These are phyloP conservation scores for Syngnathoides biaculeatus DNA, from an alignment of 2,113 vertebrate genomes.

Conservation along the genomic window DNA sequence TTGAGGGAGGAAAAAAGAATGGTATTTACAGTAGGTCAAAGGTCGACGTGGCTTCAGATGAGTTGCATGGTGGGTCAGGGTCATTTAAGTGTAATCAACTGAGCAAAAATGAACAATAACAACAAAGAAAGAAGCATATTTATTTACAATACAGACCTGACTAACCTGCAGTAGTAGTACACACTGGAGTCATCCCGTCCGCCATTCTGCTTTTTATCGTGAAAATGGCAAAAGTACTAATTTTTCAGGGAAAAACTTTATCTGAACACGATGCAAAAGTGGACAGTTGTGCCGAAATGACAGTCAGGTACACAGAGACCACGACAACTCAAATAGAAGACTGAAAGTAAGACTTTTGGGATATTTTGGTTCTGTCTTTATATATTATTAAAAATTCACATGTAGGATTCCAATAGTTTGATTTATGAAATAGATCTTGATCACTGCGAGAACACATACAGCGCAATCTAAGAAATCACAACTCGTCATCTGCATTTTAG, in stretches of 20 bases:
- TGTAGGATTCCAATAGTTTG: too few relatives aligned
- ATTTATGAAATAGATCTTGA: too few relatives aligned
- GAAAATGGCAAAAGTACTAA: slow-evolving; percentile 15
- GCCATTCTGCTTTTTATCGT: slow-evolving; percentile 1
- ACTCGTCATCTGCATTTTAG: too few relatives aligned
- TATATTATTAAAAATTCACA: background rate
- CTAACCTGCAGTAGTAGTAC: slow-evolving; percentile 5
- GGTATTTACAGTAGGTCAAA: background rate
- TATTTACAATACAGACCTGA: slow-evolving; percentile 38
- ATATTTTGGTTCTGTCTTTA: background rate
- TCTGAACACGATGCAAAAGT: slow-evolving; percentile 41
- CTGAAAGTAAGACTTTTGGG: background rate
- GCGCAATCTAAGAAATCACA: too few relatives aligned
- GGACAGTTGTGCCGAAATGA: slow-evolving; percentile 46
- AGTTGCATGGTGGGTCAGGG: too few relatives aligned
- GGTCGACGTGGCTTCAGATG: background rate
- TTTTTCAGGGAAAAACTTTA: slow-evolving; percentile 31
- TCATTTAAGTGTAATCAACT: background rate
- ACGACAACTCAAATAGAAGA: slow-evolving; percentile 28
- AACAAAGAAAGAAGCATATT: slow-evolving; percentile 13
- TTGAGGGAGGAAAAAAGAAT: background rate
- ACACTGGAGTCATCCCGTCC: slow-evolving; percentile 3
- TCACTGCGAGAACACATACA: too few relatives aligned
- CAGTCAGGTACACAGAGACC: slow-evolving; percentile 30
- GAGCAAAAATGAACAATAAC: slow-evolving; percentile 12